Evolutionary conservation across 2,888 invertebrate genomes (phyloP), one percentile per base, ranked within the genome.

Genomic region (Amiota mariae): DNA sequence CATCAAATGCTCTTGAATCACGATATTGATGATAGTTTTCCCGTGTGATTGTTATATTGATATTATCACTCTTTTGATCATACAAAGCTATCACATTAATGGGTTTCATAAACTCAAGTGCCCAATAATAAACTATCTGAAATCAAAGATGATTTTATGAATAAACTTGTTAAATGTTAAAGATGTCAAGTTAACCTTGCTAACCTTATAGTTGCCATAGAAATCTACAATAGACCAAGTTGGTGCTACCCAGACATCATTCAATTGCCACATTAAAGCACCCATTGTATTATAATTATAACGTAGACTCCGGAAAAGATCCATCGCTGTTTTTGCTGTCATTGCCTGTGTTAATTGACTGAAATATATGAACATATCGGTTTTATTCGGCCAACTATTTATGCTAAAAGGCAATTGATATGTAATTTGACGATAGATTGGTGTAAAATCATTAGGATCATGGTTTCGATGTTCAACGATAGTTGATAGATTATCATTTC

Each of bases 211-310:
- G 72, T 89, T 90, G 59, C 90, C 90, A 80, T 86, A 86, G 72
- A 82, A 88, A 78, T 96, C 96, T 77, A 98, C 95, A 20, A 95
- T 93, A 8, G 97, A 94, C 98, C 98, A 99, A 0, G 97, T 95
- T 0, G 98, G 98, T 0, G 97, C 98, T 82, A 96, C 95, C 99
- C 99, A 99, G 61, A 98, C 95, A 88, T 98, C 98, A 88, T 99
- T 98, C n/a, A 99, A 90, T 89, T 99, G 99, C 99, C 99, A 99
- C 89, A 97, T 98, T 63, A 99, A 91, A 0, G 98, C 97, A 0
- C 99, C 99, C 97, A 98, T 98, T 0, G 98, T 99, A 54, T 81
- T 77, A 36, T 85, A 78, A 8, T 80, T 74, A 0, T 73, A 74
- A 0, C 89, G 82, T 24, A 83, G 72, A 47, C 94, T 93, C 47